Evolutionary conservation across 2,797 vertebrate genomes (phyloP).

Genomic region (Parauchenoglanis punctatus): DNA sequence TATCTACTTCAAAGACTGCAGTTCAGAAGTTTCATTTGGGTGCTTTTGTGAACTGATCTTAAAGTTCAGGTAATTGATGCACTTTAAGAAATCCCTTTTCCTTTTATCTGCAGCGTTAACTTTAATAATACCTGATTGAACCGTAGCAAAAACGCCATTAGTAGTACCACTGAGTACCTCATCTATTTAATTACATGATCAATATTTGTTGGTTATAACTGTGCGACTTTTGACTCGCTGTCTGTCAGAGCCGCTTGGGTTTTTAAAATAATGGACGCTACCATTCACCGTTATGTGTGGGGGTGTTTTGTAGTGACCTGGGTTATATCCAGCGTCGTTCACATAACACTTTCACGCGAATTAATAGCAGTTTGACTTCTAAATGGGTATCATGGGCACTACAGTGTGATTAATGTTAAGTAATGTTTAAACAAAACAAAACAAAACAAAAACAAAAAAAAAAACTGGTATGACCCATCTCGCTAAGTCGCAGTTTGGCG

Average conservation of each 20-base stretch:
- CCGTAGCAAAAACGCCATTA: neutral
- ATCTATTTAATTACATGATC: neutral
- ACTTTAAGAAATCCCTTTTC: neutral
- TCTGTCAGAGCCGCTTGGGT: too few species aligned
- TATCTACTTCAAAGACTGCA: neutral
- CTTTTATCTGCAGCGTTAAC: neutral
- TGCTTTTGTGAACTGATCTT: neutral
- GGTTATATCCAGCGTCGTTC: neutral
- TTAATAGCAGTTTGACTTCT: neutral
- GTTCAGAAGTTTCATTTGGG: neutral
- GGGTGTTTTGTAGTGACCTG: neutral
- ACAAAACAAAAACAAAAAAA: fast-evolving
- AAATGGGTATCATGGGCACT: neutral
- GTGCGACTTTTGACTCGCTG: neutral
- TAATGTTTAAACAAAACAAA: neutral
- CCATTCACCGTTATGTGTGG: neutral
- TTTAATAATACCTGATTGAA: neutral
- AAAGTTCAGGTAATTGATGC: neutral
- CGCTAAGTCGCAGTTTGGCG: slow-evolving; percentile 71
- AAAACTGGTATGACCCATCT: slow-evolving; percentile 65
- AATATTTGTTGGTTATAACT: neutral
- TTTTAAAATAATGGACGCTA: neutral
- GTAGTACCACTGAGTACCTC: neutral
- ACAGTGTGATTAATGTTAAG: neutral
- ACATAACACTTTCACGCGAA: neutral